Conservation (phyloP, 2,797 vertebrate species). For the Echeneis naucrates region DNA sequence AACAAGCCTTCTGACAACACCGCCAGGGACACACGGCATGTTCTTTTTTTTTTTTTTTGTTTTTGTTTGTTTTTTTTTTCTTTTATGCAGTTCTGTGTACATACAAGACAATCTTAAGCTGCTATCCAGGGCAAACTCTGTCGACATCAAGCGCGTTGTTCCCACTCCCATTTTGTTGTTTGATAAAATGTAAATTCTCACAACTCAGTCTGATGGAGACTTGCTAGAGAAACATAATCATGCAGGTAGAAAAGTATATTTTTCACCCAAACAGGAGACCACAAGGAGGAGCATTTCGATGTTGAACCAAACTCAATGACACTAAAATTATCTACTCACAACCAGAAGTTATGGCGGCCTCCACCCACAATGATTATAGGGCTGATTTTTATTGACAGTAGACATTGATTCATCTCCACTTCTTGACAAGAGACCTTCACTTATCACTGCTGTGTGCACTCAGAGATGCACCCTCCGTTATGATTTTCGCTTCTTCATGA, state of each 20-base stretch:
- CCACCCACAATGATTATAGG: constrained; percentile 20
- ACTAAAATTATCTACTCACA: constrained; percentile 24
- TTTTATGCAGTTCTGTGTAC: constrained; percentile 54
- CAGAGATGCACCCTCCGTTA: neutral
- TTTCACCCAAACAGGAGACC: constrained; percentile 12
- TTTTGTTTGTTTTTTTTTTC: no score
- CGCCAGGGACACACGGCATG: constrained; percentile 46
- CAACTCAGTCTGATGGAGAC: constrained; percentile 16
- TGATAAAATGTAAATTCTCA: constrained; percentile 42
- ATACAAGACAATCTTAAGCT: constrained; percentile 57
- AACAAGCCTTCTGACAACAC: constrained; percentile 58
- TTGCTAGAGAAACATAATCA: neutral
- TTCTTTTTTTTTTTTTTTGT: no score
- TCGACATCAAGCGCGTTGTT: constrained; percentile 45
- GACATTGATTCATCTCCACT: constrained; percentile 34
- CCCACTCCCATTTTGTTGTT: constrained; percentile 40
- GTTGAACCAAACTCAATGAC: constrained; percentile 15
- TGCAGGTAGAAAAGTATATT: neutral
- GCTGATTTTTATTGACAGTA: constrained; percentile 26
- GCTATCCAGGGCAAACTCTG: constrained; percentile 57
- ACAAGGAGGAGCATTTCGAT: constrained; percentile 25
- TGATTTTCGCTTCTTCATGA: neutral
- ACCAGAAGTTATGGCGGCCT: constrained; percentile 26
- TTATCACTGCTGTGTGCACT: constrained; percentile 1
- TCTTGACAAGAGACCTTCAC: constrained; percentile 4